phyloP scores from a whole-genome alignment of 1,140 invertebrate species.

The Caerostris extrusa region DNA sequence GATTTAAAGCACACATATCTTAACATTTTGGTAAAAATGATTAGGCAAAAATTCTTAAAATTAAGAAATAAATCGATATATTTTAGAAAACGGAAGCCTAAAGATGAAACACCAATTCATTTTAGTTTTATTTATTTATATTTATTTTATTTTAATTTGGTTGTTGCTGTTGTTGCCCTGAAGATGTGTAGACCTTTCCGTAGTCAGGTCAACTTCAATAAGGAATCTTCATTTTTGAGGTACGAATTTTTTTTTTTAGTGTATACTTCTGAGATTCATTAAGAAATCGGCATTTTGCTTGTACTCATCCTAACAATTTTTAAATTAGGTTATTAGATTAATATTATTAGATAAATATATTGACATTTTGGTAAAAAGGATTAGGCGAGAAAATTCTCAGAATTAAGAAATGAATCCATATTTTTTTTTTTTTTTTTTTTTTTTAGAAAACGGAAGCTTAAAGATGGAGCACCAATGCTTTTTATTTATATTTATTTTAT shows the following conservation, averaged over 20 bases:
- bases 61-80: background rate
- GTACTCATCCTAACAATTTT: constrained; percentile 31
- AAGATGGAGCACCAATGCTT: background rate
- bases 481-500: background rate
- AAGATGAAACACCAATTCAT: background rate
- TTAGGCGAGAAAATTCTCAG: background rate
- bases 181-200: background rate
- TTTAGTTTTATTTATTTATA: background rate
- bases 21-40: background rate
- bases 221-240: constrained; percentile 10
- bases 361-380: background rate
- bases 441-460: background rate
- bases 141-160: too few relatives aligned
- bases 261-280: constrained; percentile 44
- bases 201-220: constrained; percentile 13
- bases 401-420: background rate
- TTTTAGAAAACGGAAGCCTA: constrained; percentile 1
- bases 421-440: background rate
- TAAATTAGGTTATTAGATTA: background rate
- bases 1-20: too few relatives aligned
- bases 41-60: background rate
- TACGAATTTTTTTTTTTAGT: constrained; percentile 41
- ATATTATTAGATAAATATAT: background rate
- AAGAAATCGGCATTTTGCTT: constrained; percentile 41
- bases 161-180: background rate